These are phyloP conservation scores for Nyctereutes procyonoides DNA, from an alignment of 2,113 vertebrate species.

Conservation along the genomic window DNA sequence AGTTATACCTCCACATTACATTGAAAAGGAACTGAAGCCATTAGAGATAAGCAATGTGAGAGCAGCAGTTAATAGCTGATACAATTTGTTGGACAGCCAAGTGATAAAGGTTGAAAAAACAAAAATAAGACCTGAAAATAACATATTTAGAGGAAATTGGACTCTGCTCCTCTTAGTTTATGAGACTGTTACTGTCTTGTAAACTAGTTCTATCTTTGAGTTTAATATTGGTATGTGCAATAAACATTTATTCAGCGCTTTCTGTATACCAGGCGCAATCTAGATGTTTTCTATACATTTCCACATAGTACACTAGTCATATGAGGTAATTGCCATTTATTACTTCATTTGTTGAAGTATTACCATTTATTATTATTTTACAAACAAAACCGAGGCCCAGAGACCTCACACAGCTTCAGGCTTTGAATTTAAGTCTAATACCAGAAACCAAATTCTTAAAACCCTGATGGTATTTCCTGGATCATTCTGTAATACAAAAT, in stretches of 20 bases:
- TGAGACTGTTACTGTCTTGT: constrained; percentile 31
- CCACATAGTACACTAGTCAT: not conserved
- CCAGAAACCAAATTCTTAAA: constrained; percentile 28
- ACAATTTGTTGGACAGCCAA: not conserved
- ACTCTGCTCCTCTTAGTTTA: not conserved
- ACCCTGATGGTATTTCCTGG: not conserved
- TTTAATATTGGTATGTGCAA: not conserved
- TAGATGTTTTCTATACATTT: not conserved
- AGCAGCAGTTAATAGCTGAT: not conserved
- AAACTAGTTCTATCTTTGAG: not conserved
- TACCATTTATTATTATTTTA: not conserved
- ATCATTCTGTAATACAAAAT: constrained; percentile 1
- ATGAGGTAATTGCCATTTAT: constrained; percentile 18
- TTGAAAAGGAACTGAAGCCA: constrained; percentile 33
- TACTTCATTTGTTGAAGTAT: not conserved
- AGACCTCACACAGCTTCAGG: not conserved
- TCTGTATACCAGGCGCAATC: not conserved
- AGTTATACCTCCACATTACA: not conserved
- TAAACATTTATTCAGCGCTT: not conserved
- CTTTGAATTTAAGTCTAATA: not conserved
- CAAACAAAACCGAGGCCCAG: not conserved
- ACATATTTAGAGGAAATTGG: not conserved
- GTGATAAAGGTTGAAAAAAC: not conserved
- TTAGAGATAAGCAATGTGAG: not conserved
- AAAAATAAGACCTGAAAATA: constrained; percentile 2